Base-by-base conservation (phyloP, 2,797 vertebrate genomes). In the Lithobates pipiens region DNA sequence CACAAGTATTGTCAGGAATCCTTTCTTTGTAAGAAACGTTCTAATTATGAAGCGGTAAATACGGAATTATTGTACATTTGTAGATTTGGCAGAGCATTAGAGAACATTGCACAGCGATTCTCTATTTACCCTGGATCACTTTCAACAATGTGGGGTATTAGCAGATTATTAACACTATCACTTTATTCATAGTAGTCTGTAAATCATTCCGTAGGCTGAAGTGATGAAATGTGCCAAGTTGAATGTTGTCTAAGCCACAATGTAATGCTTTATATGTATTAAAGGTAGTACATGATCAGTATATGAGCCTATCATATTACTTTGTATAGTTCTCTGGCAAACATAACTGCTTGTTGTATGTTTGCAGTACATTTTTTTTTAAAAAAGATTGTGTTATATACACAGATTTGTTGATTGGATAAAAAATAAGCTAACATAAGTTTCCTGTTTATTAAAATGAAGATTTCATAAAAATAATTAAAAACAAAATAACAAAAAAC, bases 81-180 rank as follows among this genome's bases (percentile, higher is more conserved):
- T 39, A 23, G 34, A 29, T 61, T 42, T 81, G 79, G 79, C 69
- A 81, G 46, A 39, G 21, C 25, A 81, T 42, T 73, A 72, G 36
- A 61, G 68, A 72, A 29, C 25, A 39, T 32, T 34, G 77, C 34
- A 18, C n/a, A 9, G 27, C n/a, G 25, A 3, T 11, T 10, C 11
- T 72, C 1, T 80, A 61, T 80, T 80, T 70, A 80, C 78, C 39
- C 46, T 80, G 78, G 78, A 80, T 5, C 65, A 34, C 44, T 10
- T 29, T 67, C 77, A 79, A 69, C 65, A 68, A 79, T 67, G 39
- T 50, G 25, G 68, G 11, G 65, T 16, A 78, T 79, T 65, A 79
- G 77, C 61, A 25, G 70, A 54, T 27, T 34, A 42, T 42, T 42
- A 71, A 25, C 50, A 57, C 67, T 71, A 70, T 36, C 0, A 11